phyloP scores from a whole-genome alignment of 2,888 invertebrate genomes.

The Dysmachus trigonus region DNA sequence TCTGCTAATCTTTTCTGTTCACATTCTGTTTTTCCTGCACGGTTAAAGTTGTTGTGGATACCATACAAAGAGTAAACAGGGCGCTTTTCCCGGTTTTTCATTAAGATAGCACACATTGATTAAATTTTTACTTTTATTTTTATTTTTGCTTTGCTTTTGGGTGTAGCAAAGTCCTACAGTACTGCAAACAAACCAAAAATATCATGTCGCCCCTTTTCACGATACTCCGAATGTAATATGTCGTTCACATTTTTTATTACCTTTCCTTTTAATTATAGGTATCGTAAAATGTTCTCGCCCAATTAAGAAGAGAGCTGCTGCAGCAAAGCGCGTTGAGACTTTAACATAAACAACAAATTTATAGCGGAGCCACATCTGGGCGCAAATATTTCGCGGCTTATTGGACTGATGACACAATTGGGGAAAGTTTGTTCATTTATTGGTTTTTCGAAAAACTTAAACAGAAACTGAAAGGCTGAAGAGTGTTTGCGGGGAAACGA shows the following conservation, averaged over 20 bases:
- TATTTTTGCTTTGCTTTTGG: neutral
- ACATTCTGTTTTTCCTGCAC: neutral
- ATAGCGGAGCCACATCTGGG: neutral
- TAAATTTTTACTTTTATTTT: neutral
- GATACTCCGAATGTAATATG: neutral
- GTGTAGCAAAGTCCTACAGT: neutral
- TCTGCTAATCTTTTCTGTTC: neutral
- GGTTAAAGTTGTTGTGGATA: neutral
- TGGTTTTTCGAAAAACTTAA: neutral
- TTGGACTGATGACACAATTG: neutral
- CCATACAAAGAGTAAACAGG: neutral
- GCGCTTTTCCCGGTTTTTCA: neutral
- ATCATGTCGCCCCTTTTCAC: neutral
- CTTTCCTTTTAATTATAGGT: neutral
- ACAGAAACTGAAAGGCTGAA: neutral
- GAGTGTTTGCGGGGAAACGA: neutral
- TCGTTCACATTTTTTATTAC: neutral
- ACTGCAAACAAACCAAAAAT: neutral
- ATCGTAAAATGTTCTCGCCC: neutral
- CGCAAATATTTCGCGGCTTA: neutral
- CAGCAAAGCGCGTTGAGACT: neutral
- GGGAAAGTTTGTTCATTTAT: neutral
- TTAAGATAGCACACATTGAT: conserved; percentile 20
- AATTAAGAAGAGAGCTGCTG: neutral
- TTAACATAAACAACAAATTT: neutral